Conservation (phyloP, 2,113 vertebrate genomes). For the Anguilla japonica region DNA sequence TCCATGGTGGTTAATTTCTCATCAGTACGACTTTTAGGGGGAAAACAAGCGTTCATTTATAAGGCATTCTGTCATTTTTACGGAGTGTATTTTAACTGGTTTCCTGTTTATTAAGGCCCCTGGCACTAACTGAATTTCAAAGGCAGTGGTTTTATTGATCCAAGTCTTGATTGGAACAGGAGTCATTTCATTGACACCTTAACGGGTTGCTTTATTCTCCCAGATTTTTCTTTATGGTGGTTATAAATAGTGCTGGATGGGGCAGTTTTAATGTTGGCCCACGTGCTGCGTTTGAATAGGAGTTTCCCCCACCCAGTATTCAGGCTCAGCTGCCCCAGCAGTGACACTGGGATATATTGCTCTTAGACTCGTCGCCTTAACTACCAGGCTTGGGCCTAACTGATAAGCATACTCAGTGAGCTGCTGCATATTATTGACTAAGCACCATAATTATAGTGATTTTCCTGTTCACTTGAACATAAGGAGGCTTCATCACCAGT, state of each 20-base stretch:
- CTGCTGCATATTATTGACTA: conserved; percentile 24
- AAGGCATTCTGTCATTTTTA: neutral
- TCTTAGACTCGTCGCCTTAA: conserved; percentile 18
- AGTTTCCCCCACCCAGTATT: conserved; percentile 12
- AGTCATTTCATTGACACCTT: neutral
- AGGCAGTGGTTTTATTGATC: neutral
- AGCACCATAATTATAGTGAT: conserved; percentile 37
- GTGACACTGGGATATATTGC: conserved; percentile 2
- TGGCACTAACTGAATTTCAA: neutral
- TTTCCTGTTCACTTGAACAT: conserved; percentile 25
- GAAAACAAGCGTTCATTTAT: neutral
- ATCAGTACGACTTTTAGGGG: neutral
- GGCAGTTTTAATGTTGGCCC: conserved; percentile 3
- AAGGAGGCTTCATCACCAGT: conserved; percentile 9
- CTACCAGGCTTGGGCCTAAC: conserved; percentile 12
- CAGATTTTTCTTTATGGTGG: conserved; percentile 15
- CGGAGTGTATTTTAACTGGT: neutral
- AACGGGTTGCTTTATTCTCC: neutral
- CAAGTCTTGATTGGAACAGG: neutral
- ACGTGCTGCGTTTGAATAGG: conserved; percentile 1
- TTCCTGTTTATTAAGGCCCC: neutral
- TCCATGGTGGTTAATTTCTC: neutral
- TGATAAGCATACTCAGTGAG: conserved; percentile 12
- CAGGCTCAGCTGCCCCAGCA: conserved; percentile 4
- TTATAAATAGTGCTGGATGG: conserved; percentile 21